Conservation (phyloP, 2,797 vertebrate genomes). For the Ceryle rudis region DNA sequence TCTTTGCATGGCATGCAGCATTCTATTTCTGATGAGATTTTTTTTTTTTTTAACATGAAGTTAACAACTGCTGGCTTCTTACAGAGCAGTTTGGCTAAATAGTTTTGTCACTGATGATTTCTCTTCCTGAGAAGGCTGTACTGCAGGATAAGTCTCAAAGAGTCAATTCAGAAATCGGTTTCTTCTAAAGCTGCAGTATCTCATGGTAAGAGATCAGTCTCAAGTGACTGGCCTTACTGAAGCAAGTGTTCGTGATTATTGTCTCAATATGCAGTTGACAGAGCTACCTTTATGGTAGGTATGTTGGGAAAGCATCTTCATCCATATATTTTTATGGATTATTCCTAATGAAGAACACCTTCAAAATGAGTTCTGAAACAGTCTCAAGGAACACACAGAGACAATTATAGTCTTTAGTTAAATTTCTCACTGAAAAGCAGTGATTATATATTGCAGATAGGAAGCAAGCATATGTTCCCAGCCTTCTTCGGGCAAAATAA, state of each 20-base stretch:
- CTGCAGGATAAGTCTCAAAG: background rate
- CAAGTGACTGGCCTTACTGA: background rate
- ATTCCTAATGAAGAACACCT: background rate
- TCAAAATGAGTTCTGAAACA: background rate
- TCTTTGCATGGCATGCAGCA: background rate
- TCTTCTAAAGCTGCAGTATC: background rate
- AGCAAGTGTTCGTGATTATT: background rate
- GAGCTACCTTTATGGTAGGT: background rate
- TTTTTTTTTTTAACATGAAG: background rate
- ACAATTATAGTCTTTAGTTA: background rate
- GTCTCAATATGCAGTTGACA: background rate
- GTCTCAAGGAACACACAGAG: background rate
- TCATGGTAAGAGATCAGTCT: background rate
- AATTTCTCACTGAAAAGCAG: background rate
- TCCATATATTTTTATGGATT: background rate
- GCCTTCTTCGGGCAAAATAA: background rate
- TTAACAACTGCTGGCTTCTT: background rate
- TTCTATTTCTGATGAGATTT: background rate
- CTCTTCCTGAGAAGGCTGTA: background rate
- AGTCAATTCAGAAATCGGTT: conserved; percentile 9
- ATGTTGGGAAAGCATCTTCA: background rate
- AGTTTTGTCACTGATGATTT: background rate
- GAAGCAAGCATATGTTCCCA: background rate
- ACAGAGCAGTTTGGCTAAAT: background rate
- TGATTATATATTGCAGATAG: background rate